These are phyloP conservation scores for Tholera decimalis DNA, from an alignment of 2,888 invertebrate genomes.

Conservation along the genomic window DNA sequence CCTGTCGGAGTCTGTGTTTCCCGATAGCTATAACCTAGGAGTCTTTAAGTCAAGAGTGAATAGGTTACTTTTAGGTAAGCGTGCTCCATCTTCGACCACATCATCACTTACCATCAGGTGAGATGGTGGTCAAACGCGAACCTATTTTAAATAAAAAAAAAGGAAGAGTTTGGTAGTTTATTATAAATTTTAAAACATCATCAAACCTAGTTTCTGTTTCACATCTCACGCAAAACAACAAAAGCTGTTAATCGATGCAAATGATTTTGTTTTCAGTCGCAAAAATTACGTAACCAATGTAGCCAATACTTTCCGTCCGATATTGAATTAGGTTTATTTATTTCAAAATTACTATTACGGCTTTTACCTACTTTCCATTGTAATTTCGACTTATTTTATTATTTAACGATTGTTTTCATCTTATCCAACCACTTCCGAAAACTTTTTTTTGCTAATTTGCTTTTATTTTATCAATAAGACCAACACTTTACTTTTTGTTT, in stretches of 20 bases:
- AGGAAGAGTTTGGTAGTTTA: too few species aligned
- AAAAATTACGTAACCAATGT: constrained; percentile 24
- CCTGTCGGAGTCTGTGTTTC: too few species aligned
- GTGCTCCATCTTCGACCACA: too few species aligned
- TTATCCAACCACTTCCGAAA: constrained; percentile 26
- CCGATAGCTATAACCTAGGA: too few species aligned
- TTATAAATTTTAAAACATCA: background rate
- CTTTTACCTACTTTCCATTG: constrained; percentile 40
- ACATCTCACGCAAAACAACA: too few species aligned
- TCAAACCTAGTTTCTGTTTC: background rate
- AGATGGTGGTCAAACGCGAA: too few species aligned
- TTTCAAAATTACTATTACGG: constrained; percentile 36
- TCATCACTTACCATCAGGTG: too few species aligned
- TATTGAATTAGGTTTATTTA: constrained; percentile 44
- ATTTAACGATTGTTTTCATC: constrained; percentile 42
- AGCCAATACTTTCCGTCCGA: constrained; percentile 24
- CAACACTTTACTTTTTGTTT: constrained; percentile 23
- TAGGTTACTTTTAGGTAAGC: too few species aligned
- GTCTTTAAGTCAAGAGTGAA: too few species aligned
- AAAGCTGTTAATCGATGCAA: background rate
- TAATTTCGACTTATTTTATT: constrained; percentile 34
- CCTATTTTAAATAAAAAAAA: too few species aligned
- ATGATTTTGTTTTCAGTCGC: background rate
- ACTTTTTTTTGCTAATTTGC: constrained; percentile 18
- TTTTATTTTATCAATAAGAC: constrained; percentile 6